Percentiles rank a stretch among this genome's conserved stretches.
phyloP scores from a whole-genome alignment of 64 coral and sea anemone genomes.

The Anthopleura sola region DNA sequence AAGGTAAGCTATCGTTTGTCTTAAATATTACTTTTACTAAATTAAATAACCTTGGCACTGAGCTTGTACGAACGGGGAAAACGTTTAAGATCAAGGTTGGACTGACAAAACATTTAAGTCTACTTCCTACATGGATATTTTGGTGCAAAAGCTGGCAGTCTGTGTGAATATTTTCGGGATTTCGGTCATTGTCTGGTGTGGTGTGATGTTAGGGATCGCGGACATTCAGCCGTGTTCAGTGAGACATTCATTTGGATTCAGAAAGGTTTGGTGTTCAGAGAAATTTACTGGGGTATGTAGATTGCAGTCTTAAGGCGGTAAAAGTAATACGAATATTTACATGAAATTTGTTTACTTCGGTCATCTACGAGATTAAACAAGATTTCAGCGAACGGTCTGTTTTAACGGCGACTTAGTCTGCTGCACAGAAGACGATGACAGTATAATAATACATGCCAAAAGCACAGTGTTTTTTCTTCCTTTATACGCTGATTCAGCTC shows the following conservation, averaged over 20 bases:
- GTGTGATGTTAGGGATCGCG: background rate
- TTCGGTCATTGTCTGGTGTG: background rate
- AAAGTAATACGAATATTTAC: background rate
- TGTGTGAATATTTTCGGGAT: background rate
- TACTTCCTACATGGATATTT: no score
- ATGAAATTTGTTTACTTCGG: background rate
- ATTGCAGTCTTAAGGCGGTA: no score
- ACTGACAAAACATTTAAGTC: no score
- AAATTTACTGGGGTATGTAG: no score
- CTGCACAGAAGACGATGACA: no score
- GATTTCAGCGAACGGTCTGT: no score
- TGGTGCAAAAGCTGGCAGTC: no score
- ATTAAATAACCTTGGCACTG: background rate
- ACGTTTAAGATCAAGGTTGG: no score
- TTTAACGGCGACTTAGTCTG: background rate
- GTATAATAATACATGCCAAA: no score
- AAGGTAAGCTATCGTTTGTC: conserved; percentile 57
- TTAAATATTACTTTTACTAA: background rate
- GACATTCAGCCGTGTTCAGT: background rate
- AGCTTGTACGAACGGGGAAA: no score
- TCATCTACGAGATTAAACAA: background rate
- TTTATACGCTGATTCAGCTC: no score
- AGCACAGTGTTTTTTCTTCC: no score
- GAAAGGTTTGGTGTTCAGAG: background rate
- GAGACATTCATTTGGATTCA: background rate